Percentiles rank a stretch among this genome's conserved stretches.
Conservation (phyloP, 2,797 vertebrate species). For the Myotis myotis region DNA sequence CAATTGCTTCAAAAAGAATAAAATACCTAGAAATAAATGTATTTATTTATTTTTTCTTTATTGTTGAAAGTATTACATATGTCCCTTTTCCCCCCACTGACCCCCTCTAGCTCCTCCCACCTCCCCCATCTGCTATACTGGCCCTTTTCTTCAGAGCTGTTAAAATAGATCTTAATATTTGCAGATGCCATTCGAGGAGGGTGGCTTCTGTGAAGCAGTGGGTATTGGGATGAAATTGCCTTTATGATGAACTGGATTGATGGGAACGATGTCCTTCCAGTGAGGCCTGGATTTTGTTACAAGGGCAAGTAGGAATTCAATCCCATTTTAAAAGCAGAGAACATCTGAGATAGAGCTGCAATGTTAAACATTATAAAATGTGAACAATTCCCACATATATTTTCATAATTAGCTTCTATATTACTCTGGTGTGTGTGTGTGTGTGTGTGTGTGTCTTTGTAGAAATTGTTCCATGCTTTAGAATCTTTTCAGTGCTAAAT, state of each 20-base stretch:
- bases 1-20: too few species aligned
- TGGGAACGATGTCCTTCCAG: not conserved
- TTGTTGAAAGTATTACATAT: too few species aligned
- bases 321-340: not conserved
- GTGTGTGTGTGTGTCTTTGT: not conserved
- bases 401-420: not conserved
- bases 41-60: too few species aligned
- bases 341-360: not conserved
- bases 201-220: not conserved
- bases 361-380: conserved; percentile 5
- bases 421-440: not conserved
- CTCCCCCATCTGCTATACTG: not conserved
- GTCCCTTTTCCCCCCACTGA: too few species aligned
- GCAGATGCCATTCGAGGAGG: not conserved
- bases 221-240: not conserved
- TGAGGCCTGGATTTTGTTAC: not conserved
- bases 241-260: not conserved
- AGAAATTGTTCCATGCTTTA: not conserved
- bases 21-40: too few species aligned
- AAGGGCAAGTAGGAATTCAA: not conserved
- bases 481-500: conserved; percentile 33
- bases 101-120: too few species aligned
- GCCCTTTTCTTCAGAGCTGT: not conserved
- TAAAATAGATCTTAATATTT: not conserved
- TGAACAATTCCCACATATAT: not conserved